These are phyloP conservation scores for Corydoras maculifer DNA, from an alignment of 2,113 vertebrate genomes.

Conservation along the genomic window DNA sequence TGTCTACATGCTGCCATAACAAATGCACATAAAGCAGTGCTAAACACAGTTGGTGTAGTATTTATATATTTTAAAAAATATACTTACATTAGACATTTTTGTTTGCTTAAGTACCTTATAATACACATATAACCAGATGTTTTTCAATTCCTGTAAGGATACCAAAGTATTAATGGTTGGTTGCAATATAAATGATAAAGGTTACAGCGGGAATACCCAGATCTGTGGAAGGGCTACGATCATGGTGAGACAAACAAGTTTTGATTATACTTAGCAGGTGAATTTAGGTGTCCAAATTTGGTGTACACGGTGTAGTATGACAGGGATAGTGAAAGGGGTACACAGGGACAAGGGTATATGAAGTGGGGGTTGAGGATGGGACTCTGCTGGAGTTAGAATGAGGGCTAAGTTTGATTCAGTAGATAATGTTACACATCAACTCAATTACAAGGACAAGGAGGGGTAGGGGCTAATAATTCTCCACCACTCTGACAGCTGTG, in stretches of 20 bases:
- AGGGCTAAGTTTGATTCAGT: conserved; percentile 20
- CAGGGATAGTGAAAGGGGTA: background rate
- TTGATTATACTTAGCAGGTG: conserved; percentile 23
- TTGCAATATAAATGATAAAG: too few species aligned
- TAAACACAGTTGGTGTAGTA: too few species aligned
- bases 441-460: conserved; percentile 43
- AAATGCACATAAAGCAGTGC: too few species aligned
- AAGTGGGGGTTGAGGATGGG: background rate
- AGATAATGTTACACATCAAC: conserved; percentile 52
- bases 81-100: too few species aligned
- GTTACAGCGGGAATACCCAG: background rate
- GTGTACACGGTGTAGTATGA: conserved; percentile 11
- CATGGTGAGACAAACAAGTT: conserved; percentile 6
- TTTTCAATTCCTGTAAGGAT: too few species aligned
- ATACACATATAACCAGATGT: too few species aligned
- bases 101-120: too few species aligned
- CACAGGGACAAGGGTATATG: background rate
- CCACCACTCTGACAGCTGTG: conserved; percentile 49
- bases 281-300: conserved; percentile 21
- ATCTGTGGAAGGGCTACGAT: conserved; percentile 4
- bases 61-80: too few species aligned
- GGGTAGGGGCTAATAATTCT: conserved; percentile 52
- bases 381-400: conserved; percentile 13
- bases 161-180: too few species aligned
- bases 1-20: too few species aligned